Conservation (phyloP, 2,888 invertebrate genomes). For the Sepiola atlantica region DNA sequence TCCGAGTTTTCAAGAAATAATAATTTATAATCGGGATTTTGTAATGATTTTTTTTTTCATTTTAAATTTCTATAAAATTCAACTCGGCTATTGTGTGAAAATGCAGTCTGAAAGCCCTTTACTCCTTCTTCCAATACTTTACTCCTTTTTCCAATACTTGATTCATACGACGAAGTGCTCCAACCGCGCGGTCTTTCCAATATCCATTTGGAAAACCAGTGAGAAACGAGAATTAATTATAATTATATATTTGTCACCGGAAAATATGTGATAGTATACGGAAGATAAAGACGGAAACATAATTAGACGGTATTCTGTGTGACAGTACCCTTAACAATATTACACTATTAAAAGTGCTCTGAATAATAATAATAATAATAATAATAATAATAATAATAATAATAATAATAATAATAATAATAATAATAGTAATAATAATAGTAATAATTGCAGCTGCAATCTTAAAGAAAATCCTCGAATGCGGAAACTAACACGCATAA, state of each 20-base stretch:
- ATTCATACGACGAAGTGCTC: background rate
- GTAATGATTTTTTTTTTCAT: background rate
- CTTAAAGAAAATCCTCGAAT: no score
- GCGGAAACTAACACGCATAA: no score
- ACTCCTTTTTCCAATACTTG: background rate
- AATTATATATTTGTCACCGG: background rate
- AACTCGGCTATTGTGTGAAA: background rate
- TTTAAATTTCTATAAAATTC: background rate
- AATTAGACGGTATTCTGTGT: background rate
- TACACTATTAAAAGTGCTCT: background rate
- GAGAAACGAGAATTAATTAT: background rate
- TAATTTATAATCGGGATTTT: no score
- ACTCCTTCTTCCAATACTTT: background rate
- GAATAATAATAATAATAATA: background rate
- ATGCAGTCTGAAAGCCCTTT: background rate
- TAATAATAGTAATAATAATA: no score
- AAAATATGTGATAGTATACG: background rate
- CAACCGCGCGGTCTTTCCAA: background rate
- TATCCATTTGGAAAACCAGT: background rate
- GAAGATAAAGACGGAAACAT: background rate
- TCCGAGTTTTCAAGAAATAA: no score
- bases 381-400: background rate
- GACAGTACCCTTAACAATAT: background rate
- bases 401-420: background rate
- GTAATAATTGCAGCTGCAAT: no score